These are phyloP conservation scores for Globicephala melas DNA, from an alignment of 2,113 vertebrate genomes.

Conservation along the genomic window DNA sequence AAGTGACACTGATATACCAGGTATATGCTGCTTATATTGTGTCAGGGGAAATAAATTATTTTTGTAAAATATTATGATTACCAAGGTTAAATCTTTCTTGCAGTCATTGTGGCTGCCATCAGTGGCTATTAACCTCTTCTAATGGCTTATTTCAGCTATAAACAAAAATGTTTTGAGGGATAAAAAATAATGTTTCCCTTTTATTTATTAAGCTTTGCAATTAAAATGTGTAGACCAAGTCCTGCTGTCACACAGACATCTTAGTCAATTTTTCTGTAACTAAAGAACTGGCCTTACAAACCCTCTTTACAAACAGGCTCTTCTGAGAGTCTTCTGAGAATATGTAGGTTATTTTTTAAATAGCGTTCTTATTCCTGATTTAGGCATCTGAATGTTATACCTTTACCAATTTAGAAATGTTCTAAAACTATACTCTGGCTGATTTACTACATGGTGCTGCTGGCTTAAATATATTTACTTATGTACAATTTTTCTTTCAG, in stretches of 20 bases:
- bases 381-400: neutral
- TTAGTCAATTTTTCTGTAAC: neutral
- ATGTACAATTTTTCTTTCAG: constrained; percentile 18
- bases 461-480: constrained; percentile 2
- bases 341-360: neutral
- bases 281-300: neutral
- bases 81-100: neutral
- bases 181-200: neutral
- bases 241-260: neutral
- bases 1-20: neutral
- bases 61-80: neutral
- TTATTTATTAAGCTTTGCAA: neutral
- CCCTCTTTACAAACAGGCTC: neutral
- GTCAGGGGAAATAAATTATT: neutral
- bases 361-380: neutral
- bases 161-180: neutral
- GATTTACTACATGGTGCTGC: neutral
- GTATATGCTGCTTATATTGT: neutral
- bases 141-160: neutral
- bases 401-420: constrained; percentile 9
- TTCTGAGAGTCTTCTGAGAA: neutral
- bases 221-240: neutral
- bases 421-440: neutral
- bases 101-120: neutral
- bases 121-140: neutral